A percentile compares a stretch with the other conserved stretches of the same genome.
These are phyloP conservation scores for Laticauda laticaudata DNA, from an alignment of 2,113 vertebrate genomes.

Conservation along the genomic window DNA sequence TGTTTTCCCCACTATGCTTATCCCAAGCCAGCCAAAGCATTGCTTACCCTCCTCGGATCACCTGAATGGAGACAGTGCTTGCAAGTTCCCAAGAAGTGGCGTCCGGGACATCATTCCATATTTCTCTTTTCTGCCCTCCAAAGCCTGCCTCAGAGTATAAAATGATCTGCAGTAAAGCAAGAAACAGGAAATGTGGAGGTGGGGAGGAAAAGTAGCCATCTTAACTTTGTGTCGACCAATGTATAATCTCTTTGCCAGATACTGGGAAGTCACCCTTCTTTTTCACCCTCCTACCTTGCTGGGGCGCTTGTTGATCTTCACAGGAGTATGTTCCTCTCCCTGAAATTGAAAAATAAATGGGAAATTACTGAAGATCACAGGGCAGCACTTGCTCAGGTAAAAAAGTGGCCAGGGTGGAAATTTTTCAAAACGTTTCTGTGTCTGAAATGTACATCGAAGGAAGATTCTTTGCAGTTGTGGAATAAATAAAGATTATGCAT, in stretches of 20 bases:
- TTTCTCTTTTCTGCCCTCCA: constrained; percentile 77
- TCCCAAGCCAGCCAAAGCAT: accelerated
- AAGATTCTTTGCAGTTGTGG: not conserved
- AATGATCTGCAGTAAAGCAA: constrained; percentile 73
- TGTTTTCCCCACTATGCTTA: not conserved
- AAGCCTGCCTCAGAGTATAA: constrained; percentile 82
- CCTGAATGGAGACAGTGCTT: constrained; percentile 81
- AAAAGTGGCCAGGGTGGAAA: not conserved
- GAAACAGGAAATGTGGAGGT: not conserved
- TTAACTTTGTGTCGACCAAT: not conserved
- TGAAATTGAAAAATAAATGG: constrained; percentile 20
- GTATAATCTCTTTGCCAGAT: not conserved
- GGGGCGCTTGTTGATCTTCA: constrained; percentile 83
- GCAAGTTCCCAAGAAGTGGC: constrained; percentile 81
- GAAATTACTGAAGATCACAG: accelerated
- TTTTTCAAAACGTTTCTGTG: not conserved
- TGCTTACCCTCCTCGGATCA: constrained; percentile 90
- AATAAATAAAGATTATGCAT: not conserved
- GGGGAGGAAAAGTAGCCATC: not conserved
- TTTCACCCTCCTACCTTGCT: constrained; percentile 81
- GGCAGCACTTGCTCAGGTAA: accelerated
- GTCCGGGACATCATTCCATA: constrained; percentile 76
- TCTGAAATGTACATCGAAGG: not conserved
- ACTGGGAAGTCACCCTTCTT: not conserved
- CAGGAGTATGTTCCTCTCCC: constrained; percentile 75